phyloP scores from a whole-genome alignment of 2,797 vertebrate species.

The Sebastes taczanowskii region DNA sequence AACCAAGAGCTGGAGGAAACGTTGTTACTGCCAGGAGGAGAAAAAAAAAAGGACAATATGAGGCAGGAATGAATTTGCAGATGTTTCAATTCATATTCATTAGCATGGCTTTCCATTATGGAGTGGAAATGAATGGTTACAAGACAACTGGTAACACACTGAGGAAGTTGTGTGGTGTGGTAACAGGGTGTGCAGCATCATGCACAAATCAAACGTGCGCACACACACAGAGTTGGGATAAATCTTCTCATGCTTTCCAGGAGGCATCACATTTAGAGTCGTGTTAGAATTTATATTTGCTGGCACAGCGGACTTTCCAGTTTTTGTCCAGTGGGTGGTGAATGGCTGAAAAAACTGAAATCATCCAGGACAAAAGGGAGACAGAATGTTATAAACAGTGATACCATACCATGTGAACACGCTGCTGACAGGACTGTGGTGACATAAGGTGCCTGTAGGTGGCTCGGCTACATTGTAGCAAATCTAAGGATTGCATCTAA shows the following conservation, averaged over 20 bases:
- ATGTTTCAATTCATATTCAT: conserved; percentile 70
- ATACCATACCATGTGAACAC: background rate
- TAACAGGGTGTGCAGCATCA: background rate
- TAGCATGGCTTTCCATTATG: conserved; percentile 56
- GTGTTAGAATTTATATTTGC: conserved; percentile 4
- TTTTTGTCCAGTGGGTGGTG: background rate
- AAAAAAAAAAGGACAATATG: conserved; percentile 26
- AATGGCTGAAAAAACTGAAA: background rate
- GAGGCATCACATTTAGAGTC: background rate
- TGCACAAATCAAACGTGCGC: background rate
- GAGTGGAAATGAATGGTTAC: conserved; percentile 44
- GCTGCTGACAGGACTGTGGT: background rate
- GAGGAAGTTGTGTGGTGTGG: conserved; percentile 6
- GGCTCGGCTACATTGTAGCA: background rate
- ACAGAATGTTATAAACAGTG: background rate
- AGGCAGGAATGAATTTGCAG: conserved; percentile 49
- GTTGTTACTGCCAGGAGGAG: conserved; percentile 50
- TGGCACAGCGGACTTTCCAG: background rate
- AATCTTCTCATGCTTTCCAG: background rate
- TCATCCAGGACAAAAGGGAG: background rate
- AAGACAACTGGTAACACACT: conserved; percentile 35
- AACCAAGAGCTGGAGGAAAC: conserved; percentile 70
- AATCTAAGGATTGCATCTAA: background rate
- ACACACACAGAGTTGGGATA: background rate
- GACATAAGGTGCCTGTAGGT: background rate